These are phyloP conservation scores for Cheilosia scutellata DNA, from an alignment of 2,888 invertebrate genomes.

Conservation along the genomic window DNA sequence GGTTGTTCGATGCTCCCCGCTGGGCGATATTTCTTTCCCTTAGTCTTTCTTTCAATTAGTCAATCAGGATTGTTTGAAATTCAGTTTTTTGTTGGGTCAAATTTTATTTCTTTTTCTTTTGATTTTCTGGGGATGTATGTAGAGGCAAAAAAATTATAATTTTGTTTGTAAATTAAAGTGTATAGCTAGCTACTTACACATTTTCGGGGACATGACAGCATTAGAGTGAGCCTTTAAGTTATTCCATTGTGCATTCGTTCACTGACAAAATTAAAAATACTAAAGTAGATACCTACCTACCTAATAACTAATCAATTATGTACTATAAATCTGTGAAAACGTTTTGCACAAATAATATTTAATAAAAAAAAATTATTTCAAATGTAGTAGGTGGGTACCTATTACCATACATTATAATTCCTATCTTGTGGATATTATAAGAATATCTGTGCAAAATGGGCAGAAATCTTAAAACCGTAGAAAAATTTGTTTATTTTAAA, in stretches of 20 bases:
- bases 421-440: background rate
- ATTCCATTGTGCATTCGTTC: background rate
- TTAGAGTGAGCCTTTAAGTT: conserved; percentile 41
- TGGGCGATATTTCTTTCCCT: conserved; percentile 42
- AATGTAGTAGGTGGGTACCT: background rate
- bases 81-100: conserved; percentile 22
- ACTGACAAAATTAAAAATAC: no score
- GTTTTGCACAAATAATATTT: no score
- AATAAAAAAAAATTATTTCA: no score
- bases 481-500: conserved; percentile 59
- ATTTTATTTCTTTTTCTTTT: background rate
- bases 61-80: conserved; percentile 63
- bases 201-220: background rate
- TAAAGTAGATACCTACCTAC: no score
- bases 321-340: no score
- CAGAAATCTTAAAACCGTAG: conserved; percentile 28
- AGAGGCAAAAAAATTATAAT: conserved; percentile 24
- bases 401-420: background rate
- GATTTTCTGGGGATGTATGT: conserved; percentile 15
- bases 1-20: conserved; percentile 42
- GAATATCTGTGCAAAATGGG: conserved; percentile 28
- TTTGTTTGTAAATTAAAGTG: conserved; percentile 45
- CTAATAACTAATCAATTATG: no score
- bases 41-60: conserved; percentile 61
- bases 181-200: no score